phyloP scores from a whole-genome alignment of 2,113 vertebrate genomes.

The Orthonyx spaldingii region DNA sequence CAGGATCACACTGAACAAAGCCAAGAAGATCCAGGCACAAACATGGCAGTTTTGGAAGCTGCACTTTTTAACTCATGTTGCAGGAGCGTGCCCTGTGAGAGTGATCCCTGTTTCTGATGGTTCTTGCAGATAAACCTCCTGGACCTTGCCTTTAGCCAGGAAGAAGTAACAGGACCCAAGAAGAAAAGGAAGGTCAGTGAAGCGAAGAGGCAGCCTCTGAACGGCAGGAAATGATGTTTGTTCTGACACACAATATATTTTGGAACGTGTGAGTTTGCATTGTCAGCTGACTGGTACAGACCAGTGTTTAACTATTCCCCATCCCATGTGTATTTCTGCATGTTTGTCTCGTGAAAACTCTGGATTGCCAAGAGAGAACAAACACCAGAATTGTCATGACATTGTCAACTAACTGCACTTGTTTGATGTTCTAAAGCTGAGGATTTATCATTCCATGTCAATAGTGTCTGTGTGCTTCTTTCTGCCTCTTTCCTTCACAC shows the following conservation, averaged over 20 bases:
- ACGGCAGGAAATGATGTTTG: not conserved
- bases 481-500: not conserved
- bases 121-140: constrained; percentile 67
- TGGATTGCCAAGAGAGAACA: not conserved
- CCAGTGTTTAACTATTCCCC: not conserved
- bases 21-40: constrained; percentile 33
- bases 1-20: not conserved
- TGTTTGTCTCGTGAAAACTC: not conserved
- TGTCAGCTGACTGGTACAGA: not conserved
- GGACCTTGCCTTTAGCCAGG: constrained; percentile 58
- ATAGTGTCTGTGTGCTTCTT: not conserved
- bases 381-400: not conserved
- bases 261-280: constrained; percentile 27
- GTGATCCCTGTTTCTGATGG: constrained; percentile 49
- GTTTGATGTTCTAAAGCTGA: not conserved
- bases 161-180: constrained; percentile 27
- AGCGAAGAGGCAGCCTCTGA: constrained; percentile 41
- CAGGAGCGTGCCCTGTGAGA: constrained; percentile 2
- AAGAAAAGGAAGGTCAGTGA: constrained; percentile 75
- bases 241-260: not conserved
- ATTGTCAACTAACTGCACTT: not conserved
- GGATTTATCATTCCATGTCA: not conserved
- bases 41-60: constrained; percentile 1
- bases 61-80: constrained; percentile 20
- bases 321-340: not conserved